phyloP scores from a whole-genome alignment of 92 coral and sea anemone species.

The Galaxea fascicularis region DNA sequence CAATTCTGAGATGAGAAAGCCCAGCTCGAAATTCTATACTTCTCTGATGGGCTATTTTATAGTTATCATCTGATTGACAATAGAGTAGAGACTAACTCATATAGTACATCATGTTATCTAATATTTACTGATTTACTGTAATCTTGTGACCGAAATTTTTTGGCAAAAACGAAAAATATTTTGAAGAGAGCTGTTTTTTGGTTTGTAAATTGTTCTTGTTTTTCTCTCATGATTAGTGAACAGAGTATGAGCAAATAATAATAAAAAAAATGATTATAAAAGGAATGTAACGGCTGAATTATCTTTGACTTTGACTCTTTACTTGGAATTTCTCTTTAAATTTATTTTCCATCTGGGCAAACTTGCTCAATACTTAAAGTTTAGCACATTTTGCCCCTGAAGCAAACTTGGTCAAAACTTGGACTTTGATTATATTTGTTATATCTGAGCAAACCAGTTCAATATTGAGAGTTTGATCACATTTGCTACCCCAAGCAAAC shows the following conservation, averaged over 20 bases:
- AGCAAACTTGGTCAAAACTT: slow-evolving; percentile 27
- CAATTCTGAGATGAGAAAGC: slow-evolving; percentile 35
- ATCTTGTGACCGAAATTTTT: too few species aligned
- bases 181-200: too few species aligned
- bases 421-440: slow-evolving; percentile 15
- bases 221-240: slow-evolving; percentile 6
- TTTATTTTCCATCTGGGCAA: slow-evolving; percentile 9
- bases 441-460: slow-evolving; percentile 23
- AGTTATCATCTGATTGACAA: slow-evolving; percentile 15
- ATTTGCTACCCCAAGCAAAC: slow-evolving; percentile 32
- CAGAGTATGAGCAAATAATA: neutral
- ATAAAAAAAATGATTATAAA: neutral
- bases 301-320: neutral
- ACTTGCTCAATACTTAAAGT: neutral
- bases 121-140: too few species aligned
- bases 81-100: neutral
- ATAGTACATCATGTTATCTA: too few species aligned
- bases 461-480: too few species aligned
- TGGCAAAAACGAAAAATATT: too few species aligned
- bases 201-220: slow-evolving; percentile 20
- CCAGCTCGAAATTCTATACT: neutral
- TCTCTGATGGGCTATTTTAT: slow-evolving; percentile 6
- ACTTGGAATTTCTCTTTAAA: neutral
- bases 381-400: slow-evolving; percentile 32
- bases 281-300: slow-evolving; percentile 2